Evolutionary conservation across 2,113 vertebrate species (phyloP).

Genomic region (Engraulis encrasicolus): DNA sequence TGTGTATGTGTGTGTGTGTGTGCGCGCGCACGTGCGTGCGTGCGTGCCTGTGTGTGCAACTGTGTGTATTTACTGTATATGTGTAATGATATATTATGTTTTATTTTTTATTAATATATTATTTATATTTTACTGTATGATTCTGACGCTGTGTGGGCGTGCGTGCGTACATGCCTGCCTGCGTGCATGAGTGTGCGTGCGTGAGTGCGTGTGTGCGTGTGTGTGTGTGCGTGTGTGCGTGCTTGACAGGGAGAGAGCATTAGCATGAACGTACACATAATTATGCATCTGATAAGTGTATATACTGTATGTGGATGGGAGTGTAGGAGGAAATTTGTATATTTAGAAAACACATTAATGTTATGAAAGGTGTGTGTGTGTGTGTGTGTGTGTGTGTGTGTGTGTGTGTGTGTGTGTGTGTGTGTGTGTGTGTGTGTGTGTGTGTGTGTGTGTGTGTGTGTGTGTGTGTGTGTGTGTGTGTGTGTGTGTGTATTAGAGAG

Average conservation of each 20-base stretch:
- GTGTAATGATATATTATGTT: too few relatives aligned
- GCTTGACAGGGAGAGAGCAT: background rate
- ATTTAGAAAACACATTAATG: too few relatives aligned
- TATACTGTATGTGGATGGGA: background rate
- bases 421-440: background rate
- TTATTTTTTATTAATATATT: too few relatives aligned
- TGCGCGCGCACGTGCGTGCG: too few relatives aligned
- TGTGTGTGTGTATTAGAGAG: too few relatives aligned
- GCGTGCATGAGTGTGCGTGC: background rate
- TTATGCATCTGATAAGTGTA: too few relatives aligned
- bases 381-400: background rate
- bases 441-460: background rate
- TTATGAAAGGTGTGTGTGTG: background rate
- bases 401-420: background rate
- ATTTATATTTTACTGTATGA: background rate
- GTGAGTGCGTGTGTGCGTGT: background rate
- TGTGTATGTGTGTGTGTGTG: too few relatives aligned
- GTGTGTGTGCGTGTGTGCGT: background rate
- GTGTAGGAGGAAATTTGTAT: too few relatives aligned
- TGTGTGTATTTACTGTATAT: too few relatives aligned
- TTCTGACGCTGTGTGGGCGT: background rate
- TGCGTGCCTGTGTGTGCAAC: too few relatives aligned
- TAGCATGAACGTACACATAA: too few relatives aligned
- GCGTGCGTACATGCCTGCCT: background rate
- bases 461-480: background rate